phyloP scores from a whole-genome alignment of 2,113 vertebrate genomes.

The Bombycilla garrulus region DNA sequence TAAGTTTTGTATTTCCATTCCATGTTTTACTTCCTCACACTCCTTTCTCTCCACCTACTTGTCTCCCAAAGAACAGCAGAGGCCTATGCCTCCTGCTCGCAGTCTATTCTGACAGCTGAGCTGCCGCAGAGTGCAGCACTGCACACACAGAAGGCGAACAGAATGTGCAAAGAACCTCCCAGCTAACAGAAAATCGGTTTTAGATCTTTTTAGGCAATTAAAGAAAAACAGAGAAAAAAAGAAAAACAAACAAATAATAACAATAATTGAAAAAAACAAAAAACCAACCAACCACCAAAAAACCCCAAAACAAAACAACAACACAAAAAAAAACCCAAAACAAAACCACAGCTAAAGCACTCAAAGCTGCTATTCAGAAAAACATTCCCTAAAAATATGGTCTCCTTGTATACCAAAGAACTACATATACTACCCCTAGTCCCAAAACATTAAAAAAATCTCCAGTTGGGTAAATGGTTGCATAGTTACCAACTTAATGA shows the following conservation, averaged over 20 bases:
- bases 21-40: slow-evolving; percentile 29
- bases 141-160: background rate
- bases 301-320: background rate
- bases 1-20: slow-evolving; percentile 70
- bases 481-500: background rate
- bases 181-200: background rate
- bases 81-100: background rate
- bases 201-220: background rate
- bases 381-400: background rate
- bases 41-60: slow-evolving; percentile 43
- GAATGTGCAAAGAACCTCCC: background rate
- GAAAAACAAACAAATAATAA: background rate
- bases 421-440: background rate
- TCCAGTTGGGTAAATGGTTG: background rate
- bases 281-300: too few relatives aligned
- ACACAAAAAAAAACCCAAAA: background rate
- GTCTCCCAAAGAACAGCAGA: slow-evolving; percentile 24
- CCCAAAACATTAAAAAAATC: background rate
- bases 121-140: background rate
- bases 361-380: background rate
- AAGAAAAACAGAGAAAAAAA: background rate
- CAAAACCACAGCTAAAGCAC: background rate
- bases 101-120: slow-evolving; percentile 51
- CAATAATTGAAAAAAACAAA: too few relatives aligned
- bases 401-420: background rate